Percentiles rank a stretch among this genome's conserved stretches.
These are phyloP conservation scores for Natator depressus DNA, from an alignment of 2,113 vertebrate genomes.

Conservation along the genomic window DNA sequence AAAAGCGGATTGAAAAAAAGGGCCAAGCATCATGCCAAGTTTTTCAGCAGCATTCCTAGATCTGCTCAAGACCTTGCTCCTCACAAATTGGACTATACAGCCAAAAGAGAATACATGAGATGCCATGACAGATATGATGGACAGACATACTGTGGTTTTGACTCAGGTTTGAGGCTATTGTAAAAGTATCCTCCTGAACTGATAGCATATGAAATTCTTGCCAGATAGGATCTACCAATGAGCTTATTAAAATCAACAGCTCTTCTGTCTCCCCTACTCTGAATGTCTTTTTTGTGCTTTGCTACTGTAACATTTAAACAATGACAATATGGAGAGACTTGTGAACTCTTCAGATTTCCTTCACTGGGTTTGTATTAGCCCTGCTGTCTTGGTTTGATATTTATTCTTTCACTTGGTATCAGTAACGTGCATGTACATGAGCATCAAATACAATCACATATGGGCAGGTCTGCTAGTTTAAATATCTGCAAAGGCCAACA, in stretches of 20 bases:
- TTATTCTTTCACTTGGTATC: neutral
- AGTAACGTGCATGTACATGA: rapidly evolving
- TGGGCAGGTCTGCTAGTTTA: neutral
- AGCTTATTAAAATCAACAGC: neutral
- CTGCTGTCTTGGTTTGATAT: neutral
- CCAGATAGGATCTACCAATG: neutral
- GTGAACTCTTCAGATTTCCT: neutral
- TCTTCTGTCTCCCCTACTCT: rapidly evolving
- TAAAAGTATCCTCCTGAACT: neutral
- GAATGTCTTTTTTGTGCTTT: neutral
- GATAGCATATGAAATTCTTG: neutral
- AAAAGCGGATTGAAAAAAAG: neutral
- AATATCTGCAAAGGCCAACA: neutral
- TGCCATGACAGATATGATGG: neutral
- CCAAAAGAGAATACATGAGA: neutral
- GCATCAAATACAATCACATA: neutral
- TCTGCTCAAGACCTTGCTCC: neutral
- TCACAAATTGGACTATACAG: neutral
- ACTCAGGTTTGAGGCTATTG: neutral
- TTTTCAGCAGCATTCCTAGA: neutral
- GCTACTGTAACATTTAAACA: rapidly evolving
- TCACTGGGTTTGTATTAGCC: rapidly evolving
- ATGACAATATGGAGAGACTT: rapidly evolving
- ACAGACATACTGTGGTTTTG: neutral
- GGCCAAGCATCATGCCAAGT: neutral